Conservation (phyloP, 2,797 vertebrate genomes). For the Phataginus tetradactyla region DNA sequence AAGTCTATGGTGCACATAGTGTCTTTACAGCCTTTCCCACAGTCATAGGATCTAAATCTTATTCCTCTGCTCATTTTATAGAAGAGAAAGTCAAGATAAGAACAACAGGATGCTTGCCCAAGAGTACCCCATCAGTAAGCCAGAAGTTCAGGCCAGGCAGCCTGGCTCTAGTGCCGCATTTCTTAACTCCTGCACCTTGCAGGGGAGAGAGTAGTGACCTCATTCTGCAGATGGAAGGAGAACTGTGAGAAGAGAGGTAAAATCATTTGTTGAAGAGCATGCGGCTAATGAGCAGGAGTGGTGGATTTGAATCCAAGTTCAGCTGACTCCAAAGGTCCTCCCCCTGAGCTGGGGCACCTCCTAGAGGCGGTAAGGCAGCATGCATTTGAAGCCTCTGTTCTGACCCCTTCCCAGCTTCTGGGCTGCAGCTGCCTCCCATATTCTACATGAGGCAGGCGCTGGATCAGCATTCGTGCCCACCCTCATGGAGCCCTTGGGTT, state of each 20-base stretch:
- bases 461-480: too few species aligned
- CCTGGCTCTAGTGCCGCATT: background rate
- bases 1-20: background rate
- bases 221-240: background rate
- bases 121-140: background rate
- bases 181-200: background rate
- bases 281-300: background rate
- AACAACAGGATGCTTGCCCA: background rate
- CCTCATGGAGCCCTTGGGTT: background rate
- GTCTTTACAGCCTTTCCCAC: background rate
- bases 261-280: background rate
- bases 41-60: background rate
- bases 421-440: background rate
- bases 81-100: background rate
- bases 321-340: background rate
- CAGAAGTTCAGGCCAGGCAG: background rate
- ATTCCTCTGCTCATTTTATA: background rate
- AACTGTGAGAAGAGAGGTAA: background rate
- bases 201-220: background rate
- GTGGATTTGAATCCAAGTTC: background rate
- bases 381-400: background rate
- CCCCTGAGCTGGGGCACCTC: background rate
- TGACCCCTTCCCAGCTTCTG: background rate
- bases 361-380: background rate
- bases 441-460: background rate